Base-by-base conservation (phyloP, 2,888 invertebrate species). In the Teleiodes luculella region DNA sequence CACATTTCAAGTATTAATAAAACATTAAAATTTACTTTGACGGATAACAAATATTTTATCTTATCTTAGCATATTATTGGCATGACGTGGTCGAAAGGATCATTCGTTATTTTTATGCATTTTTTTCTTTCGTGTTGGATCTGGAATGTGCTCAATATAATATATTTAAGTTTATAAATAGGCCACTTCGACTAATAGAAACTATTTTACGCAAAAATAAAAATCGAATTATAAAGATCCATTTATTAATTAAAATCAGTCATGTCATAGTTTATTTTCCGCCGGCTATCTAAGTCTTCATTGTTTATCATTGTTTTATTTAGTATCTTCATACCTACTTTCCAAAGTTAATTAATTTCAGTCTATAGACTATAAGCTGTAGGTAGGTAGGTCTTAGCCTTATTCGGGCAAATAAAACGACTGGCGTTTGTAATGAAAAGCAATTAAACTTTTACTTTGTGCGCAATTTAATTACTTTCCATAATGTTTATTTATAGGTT, bases 391-490 rank as follows among this genome's bases (percentile, higher is more conserved):
- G 20, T 18, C 11, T 41, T 16, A 11, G 20, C 39, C 39, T 16
- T 18, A 20, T 8, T 11, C 16, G 18, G 8, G 11, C 18, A 41
- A 41, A 41, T 41, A 18, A 43, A 43, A 37, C 16, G 14, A 14
- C 13, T 13, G 13, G 43, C 13, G 43, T n/a, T 43, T 28, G 43
- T 28, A 43, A 20, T 28, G 28, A 43, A n/a, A 43, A 20, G 8
- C 13, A 28, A 43, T 43, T 43, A 43, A 3, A 43, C 43, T 43
- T 43, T 43, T 43, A 43, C 43, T 43, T 28, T 28, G 13, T 28
- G 24, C 43, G 14, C 28, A 24, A 43, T 43, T 24, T 28, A 43
- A 13, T 24, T 28, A 43, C 43, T 43, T 43, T 43, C 43, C 43
- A 43, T 43, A 43, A 11, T 43, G 43, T 20, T 11, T 2, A n/a